Evolutionary conservation across 53 echinoderm and acorn worm genomes (phyloP).

Genomic region (Arbacia lixula): DNA sequence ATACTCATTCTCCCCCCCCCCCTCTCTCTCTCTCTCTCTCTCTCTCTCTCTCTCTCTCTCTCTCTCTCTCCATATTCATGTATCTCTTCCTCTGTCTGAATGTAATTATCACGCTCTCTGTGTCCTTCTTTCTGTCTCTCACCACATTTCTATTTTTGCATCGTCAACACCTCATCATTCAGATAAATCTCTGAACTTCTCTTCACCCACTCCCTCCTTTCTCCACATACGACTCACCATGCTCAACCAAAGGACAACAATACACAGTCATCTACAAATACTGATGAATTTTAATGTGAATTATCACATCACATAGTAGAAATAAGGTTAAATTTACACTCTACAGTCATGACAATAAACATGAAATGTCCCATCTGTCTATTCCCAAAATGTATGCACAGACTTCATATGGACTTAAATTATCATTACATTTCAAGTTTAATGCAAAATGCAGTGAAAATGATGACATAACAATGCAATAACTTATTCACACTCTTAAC

Average conservation of each 20-base stretch:
- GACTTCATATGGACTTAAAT: slow-evolving; percentile 13
- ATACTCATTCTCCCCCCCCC: background rate
- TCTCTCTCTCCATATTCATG: too few species aligned
- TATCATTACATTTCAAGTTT: background rate
- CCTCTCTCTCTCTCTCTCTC: too few species aligned
- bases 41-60: too few species aligned
- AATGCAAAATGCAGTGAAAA: background rate
- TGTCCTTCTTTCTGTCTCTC: too few species aligned
- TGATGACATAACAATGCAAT: too few species aligned
- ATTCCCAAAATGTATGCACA: background rate
- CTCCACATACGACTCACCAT: background rate
- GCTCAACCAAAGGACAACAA: background rate
- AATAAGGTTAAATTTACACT: background rate
- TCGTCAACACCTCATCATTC: too few species aligned
- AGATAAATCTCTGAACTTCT: too few species aligned
- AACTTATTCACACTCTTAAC: too few species aligned
- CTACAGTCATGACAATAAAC: background rate
- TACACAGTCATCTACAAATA: slow-evolving; percentile 19
- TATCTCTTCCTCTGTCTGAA: too few species aligned
- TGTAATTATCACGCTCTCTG: too few species aligned
- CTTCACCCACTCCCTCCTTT: background rate
- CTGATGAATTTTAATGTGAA: slow-evolving; percentile 40
- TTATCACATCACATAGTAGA: slow-evolving; percentile 8
- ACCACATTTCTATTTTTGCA: too few species aligned
- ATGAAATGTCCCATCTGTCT: background rate